Percentiles rank a stretch among this genome's conserved stretches.
Conservation (phyloP, 92 coral and sea anemone genomes). For the Porites cylindrica region DNA sequence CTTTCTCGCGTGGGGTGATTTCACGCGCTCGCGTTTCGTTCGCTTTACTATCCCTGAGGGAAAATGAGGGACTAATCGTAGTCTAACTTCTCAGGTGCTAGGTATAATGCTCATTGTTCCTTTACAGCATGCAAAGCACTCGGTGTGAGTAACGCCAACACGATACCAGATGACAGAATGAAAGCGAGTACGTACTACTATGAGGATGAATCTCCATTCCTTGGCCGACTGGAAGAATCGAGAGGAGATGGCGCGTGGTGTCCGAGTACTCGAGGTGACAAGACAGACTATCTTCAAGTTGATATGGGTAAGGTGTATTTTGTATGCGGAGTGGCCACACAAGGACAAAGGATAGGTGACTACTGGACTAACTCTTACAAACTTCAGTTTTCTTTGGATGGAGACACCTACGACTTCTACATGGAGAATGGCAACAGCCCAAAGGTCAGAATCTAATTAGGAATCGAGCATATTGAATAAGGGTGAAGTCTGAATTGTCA, state of each 20-base stretch:
- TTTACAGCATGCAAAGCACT: neutral
- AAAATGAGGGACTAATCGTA: neutral
- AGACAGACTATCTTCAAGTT: slow-evolving; percentile 1
- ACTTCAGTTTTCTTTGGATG: neutral
- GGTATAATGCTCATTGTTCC: no score
- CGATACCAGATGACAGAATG: neutral
- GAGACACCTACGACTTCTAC: neutral
- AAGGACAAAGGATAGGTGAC: neutral
- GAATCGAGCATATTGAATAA: neutral
- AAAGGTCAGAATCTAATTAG: neutral
- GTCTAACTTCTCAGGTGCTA: no score
- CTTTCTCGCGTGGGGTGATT: no score
- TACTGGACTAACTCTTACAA: neutral
- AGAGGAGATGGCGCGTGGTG: slow-evolving; percentile 19
- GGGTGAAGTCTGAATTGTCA: neutral
- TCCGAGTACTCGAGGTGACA: neutral
- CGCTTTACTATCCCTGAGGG: neutral
- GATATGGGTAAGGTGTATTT: neutral
- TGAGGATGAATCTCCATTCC: neutral
- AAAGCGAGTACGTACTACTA: neutral
- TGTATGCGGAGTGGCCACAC: slow-evolving; percentile 4
- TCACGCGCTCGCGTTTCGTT: no score
- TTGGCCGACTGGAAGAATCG: neutral
- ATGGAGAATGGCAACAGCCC: neutral
- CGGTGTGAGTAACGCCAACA: neutral